These are phyloP conservation scores for Muscina levida DNA, from an alignment of 2,888 invertebrate species.

Conservation along the genomic window DNA sequence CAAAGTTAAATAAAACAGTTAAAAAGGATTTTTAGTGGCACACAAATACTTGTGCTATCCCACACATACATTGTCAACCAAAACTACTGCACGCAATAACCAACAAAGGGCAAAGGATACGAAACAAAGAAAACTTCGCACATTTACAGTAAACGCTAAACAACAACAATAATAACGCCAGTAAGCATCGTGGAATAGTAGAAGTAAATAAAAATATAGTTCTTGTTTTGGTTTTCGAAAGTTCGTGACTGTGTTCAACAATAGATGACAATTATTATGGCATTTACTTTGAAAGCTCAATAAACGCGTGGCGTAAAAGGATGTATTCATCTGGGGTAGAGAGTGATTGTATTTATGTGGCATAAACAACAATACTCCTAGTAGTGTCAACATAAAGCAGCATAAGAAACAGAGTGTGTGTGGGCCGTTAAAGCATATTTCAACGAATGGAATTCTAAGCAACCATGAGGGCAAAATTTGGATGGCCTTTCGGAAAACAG, in stretches of 20 bases:
- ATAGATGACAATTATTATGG: slow-evolving; percentile 26
- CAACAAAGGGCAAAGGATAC: slow-evolving; percentile 4
- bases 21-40: slow-evolving; percentile 37
- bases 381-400: no score
- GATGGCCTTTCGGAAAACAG: no score
- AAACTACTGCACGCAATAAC: slow-evolving; percentile 31
- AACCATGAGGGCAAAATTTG: no score
- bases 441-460: no score
- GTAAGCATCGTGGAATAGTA: not conserved
- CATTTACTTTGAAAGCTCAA: slow-evolving; percentile 27
- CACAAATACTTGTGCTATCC: slow-evolving; percentile 10
- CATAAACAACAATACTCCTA: not conserved
- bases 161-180: not conserved
- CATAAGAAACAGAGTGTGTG: no score
- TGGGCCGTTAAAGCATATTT: no score
- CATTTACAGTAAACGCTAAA: slow-evolving; percentile 14
- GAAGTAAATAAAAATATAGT: slow-evolving; percentile 31
- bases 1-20: slow-evolving; percentile 46
- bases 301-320: no score
- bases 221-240: slow-evolving; percentile 13
- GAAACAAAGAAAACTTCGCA: slow-evolving; percentile 22
- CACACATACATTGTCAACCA: slow-evolving; percentile 2
- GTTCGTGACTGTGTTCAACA: slow-evolving; percentile 37
- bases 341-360: not conserved
- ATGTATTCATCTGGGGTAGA: not conserved